These are phyloP conservation scores for Calonectris borealis DNA, from an alignment of 2,113 vertebrate genomes.

Conservation along the genomic window DNA sequence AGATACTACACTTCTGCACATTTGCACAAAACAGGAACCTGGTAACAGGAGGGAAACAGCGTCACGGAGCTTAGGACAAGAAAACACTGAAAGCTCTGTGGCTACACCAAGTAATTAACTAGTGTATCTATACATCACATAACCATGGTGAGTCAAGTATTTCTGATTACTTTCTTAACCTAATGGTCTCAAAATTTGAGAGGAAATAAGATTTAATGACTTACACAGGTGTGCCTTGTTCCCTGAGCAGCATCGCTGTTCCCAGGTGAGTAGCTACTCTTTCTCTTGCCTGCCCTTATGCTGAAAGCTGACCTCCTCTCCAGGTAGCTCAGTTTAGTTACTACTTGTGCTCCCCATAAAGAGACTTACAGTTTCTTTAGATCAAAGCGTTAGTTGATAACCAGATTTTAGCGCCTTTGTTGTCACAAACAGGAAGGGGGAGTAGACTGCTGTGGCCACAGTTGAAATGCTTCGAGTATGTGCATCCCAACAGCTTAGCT, in stretches of 20 bases:
- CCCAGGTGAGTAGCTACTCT: not conserved
- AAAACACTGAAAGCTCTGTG: not conserved
- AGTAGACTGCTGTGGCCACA: not conserved
- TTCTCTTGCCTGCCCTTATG: not conserved
- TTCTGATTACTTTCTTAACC: slow-evolving; percentile 49
- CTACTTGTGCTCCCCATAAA: not conserved
- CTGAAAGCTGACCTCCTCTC: not conserved
- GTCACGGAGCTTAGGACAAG: not conserved
- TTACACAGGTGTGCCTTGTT: not conserved
- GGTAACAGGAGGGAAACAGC: not conserved
- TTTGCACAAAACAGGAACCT: not conserved
- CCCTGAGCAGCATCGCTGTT: not conserved
- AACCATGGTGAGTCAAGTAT: not conserved
- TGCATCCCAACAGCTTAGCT: not conserved
- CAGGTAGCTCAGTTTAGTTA: not conserved
- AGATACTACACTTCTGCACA: not conserved
- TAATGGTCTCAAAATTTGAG: not conserved
- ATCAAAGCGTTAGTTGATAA: not conserved
- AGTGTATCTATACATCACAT: not conserved
- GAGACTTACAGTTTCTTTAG: not conserved
- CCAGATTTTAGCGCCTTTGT: not conserved
- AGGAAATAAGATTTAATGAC: slow-evolving; percentile 3
- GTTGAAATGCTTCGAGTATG: not conserved
- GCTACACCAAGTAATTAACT: not conserved
- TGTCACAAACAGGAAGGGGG: not conserved